Conservation (phyloP, 2,888 invertebrate genomes). For the Macroteleia sp. region DNA sequence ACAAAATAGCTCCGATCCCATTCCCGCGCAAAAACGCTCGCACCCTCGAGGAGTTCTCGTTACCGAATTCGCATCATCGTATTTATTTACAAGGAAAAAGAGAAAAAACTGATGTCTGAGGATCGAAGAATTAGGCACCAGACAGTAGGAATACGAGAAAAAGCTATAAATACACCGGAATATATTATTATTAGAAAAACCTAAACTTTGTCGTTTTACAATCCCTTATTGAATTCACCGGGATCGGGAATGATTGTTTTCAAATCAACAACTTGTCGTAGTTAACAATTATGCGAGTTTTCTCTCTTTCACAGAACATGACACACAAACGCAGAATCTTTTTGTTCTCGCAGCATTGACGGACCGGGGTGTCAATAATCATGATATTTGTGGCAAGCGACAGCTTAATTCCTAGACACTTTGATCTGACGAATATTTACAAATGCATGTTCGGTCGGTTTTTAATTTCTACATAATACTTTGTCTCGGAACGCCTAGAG, state of each 20-base stretch:
- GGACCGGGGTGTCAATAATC: constrained; percentile 44
- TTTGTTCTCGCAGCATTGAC: constrained; percentile 19
- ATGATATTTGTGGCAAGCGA: constrained; percentile 32
- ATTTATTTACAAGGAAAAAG: constrained; percentile 49
- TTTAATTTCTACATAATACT: constrained; percentile 44
- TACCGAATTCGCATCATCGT: constrained; percentile 38
- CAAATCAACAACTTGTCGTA: constrained; percentile 57
- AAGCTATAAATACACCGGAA: constrained; percentile 65
- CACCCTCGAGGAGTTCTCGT: constrained; percentile 36
- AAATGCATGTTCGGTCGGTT: constrained; percentile 11
- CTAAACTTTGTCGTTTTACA: constrained; percentile 51
- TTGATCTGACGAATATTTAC: constrained; percentile 40
- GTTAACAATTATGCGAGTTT: neutral
- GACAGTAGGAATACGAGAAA: constrained; percentile 65
- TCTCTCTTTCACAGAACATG: neutral
- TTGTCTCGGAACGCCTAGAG: constrained; percentile 18
- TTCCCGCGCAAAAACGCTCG: constrained; percentile 26
- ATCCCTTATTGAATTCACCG: constrained; percentile 59
- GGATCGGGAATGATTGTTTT: constrained; percentile 64
- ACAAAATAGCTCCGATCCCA: constrained; percentile 21
- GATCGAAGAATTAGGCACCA: constrained; percentile 64
- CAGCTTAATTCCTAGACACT: constrained; percentile 32
- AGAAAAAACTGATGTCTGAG: constrained; percentile 60
- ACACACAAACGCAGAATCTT: constrained; percentile 6
- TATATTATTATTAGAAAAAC: constrained; percentile 62